phyloP scores from a whole-genome alignment of 2,113 vertebrate species.

The Odocoileus virginianus region DNA sequence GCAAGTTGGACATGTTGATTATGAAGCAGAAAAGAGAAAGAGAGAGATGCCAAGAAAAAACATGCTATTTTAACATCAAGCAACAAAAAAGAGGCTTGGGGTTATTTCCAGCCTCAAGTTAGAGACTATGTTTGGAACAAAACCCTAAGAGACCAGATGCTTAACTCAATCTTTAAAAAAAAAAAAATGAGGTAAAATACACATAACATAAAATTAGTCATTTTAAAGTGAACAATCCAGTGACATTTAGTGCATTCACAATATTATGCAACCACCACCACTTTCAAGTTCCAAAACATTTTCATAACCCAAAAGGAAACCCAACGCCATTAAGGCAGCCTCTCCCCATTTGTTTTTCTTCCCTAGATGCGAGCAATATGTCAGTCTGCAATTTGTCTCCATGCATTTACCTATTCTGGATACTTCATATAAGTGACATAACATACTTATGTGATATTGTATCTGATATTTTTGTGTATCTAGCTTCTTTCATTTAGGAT shows the following conservation, averaged over 20 bases:
- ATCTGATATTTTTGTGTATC: neutral
- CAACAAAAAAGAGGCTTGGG: neutral
- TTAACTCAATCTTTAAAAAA: neutral
- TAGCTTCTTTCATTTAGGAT: neutral
- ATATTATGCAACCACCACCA: neutral
- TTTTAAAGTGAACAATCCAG: neutral
- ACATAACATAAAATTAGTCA: neutral
- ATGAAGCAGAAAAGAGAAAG: slow-evolving; percentile 13
- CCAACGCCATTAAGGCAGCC: neutral
- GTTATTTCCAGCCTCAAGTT: slow-evolving; percentile 1
- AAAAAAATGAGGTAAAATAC: neutral
- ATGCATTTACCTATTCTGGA: neutral
- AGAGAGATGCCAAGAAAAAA: slow-evolving; percentile 13
- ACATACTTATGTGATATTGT: neutral
- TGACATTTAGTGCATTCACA: neutral
- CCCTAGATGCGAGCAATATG: neutral
- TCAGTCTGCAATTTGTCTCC: neutral
- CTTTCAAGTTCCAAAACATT: neutral
- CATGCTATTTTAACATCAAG: slow-evolving; percentile 27
- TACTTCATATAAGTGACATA: neutral
- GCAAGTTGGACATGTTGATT: neutral
- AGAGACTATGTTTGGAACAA: neutral
- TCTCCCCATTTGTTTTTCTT: neutral
- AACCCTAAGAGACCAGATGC: neutral
- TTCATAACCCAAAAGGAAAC: neutral